These are phyloP conservation scores for Steatocranus sp. DNA, from an alignment of 2,797 vertebrate genomes.

Conservation along the genomic window DNA sequence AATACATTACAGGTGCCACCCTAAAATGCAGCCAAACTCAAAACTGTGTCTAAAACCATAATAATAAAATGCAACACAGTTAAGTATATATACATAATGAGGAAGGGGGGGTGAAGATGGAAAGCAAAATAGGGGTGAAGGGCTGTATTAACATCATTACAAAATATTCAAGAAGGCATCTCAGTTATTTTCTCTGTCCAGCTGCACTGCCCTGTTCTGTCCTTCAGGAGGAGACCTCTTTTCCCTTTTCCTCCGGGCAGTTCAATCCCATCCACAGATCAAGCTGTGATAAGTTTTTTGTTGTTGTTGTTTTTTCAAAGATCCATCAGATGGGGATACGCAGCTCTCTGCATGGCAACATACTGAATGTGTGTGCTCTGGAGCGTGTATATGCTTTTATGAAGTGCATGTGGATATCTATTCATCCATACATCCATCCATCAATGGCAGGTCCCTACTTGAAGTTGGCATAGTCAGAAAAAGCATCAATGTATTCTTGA, in stretches of 20 bases:
- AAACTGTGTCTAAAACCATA: constrained; percentile 86
- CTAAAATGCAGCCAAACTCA: constrained; percentile 88
- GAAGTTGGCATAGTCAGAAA: constrained; percentile 99
- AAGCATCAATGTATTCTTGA: constrained; percentile 98
- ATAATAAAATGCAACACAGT: constrained; percentile 77
- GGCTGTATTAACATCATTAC: constrained; percentile 96
- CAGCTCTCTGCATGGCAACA: constrained; percentile 29
- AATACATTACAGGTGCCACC: constrained; percentile 94
- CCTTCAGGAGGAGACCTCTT: constrained; percentile 35
- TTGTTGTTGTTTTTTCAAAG: not conserved
- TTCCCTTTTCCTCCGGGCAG: constrained; percentile 64
- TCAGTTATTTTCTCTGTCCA: constrained; percentile 73
- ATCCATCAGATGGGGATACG: constrained; percentile 42
- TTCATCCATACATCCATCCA: not conserved
- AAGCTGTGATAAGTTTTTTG: constrained; percentile 35
- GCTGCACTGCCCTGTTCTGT: constrained; percentile 40
- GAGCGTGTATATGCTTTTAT: constrained; percentile 33
- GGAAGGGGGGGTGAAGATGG: constrained; percentile 41
- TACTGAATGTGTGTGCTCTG: constrained; percentile 25
- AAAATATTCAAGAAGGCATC: constrained; percentile 98
- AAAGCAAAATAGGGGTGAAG: constrained; percentile 32
- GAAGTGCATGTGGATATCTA: constrained; percentile 22
- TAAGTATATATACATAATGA: constrained; percentile 85
- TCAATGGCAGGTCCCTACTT: constrained; percentile 75
- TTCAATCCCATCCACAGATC: constrained; percentile 43